Base-by-base conservation (phyloP, 2,113 vertebrate genomes). In the Struthidea cinerea region DNA sequence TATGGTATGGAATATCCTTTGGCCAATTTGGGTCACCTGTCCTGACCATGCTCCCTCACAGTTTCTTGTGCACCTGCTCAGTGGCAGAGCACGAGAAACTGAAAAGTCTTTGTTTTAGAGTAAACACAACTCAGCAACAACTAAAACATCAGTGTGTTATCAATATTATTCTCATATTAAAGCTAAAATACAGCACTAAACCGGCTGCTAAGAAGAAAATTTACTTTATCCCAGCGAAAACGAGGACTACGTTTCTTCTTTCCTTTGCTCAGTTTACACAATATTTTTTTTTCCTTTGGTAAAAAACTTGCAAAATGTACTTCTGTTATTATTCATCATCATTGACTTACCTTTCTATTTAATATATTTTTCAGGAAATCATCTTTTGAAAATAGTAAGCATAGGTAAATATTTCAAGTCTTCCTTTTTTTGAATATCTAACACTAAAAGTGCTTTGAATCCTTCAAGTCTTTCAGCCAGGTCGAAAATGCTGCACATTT, bases 261-360 rank as follows among this genome's bases (percentile, higher is more conserved):
- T 69, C 7, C 16, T 63, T 76, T 80, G 19, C 7, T 90, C 33
- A 59, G 15, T 59, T 83, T 65, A 41, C 8, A 3, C 39, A 39
- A 26, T 13, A 1, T 22, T 17, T 63, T 24, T 61, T 27, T 57
- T 49, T 7, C 15, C 84, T 85, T 16, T 6, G 92, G 91, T 67
- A 23, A 97, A 98, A 92, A 87, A 96, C 4, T 95, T 98, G 24
- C 92, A 98, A 90, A 97, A 96, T 97, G 86, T 94, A 73, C 97
- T 93, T 97, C 97, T 75, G 96, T 98, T 76, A 69, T 97, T 78
- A 83, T 97, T 98, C 23, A 97, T 98, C 61, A 52, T 94, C 67
- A n/a, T 95, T 96, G 97, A 98, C 94, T 97, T 98, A 60, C 85
- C 75, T 55, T 95, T 98, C 84, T 97, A 96, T 89, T 84, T 98